Percentiles rank a stretch among this genome's conserved stretches.
Evolutionary conservation across 1,140 invertebrate species (phyloP).

Genomic region (Apis mellifera): Amel_HAv3.1 CM009945.2:9398501-9399000

Average conservation of each 20-base stretch:
- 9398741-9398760: constrained; percentile 10
- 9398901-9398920: constrained; percentile 6
- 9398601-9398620: constrained; percentile 22
- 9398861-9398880: constrained; percentile 20
- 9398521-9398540: constrained; percentile 53
- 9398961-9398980: constrained; percentile 23
- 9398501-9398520: constrained; percentile 76
- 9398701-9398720: constrained; percentile 8
- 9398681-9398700: constrained; percentile 16
- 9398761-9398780: constrained; percentile 16
- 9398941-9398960: constrained; percentile 29
- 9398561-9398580: constrained; percentile 19
- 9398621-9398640: not conserved
- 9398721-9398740: not conserved
- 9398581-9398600: constrained; percentile 31
- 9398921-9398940: constrained; percentile 35
- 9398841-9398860: constrained; percentile 38
- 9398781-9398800: constrained; percentile 31
- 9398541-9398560: constrained; percentile 69
- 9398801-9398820: constrained; percentile 23
- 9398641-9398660: constrained; percentile 30
- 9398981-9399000: constrained; percentile 11
- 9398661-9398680: constrained; percentile 38
- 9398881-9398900: constrained; percentile 1
- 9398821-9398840: constrained; percentile 22